Base-by-base conservation (phyloP, 2,888 invertebrate species). In the Machimus atricapillus region DNA sequence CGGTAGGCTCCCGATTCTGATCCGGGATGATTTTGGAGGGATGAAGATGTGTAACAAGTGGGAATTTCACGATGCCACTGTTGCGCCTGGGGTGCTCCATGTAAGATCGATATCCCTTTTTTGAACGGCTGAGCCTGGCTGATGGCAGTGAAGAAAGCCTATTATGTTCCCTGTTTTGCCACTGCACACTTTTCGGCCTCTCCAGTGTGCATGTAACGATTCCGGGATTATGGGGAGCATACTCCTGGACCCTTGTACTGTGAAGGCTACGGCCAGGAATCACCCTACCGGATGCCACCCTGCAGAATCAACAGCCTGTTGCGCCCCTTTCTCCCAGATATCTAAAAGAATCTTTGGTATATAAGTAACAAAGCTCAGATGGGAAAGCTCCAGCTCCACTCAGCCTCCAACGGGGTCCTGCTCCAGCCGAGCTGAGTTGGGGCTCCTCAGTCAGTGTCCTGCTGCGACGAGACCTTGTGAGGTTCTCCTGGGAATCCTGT, bases 31-130 rank as follows among this genome's bases (percentile, higher is more conserved):
- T 40, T 27, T 8, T 19, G n/a, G 66, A 23, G 79, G 79, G 19
- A 58, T 82, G 12, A 66, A 46, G 82, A 66, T 58, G 82, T 82
- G 82, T 82, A 82, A 82, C 82, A 82, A 82, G 82, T 82, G 34
- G 52, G 40, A 82, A 82, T n/a, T 78, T 34, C 82, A 66, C 58
- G 82, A 19, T 82, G 37, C 37, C n/a, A 66, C 12, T 56, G 66
- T 31, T 82, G 37, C 34, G 66, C 37, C 34, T 46, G 14, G 16
- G n/a, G 58, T 40, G 40, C 40, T 40, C 40, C 40, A 40, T 12
- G 40, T 74, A 74, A 56, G 74, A 85, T 85, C 85, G 85, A 85
- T 85, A 85, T 85, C 85, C 85, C 73, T 6, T 58, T 83, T 85
- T 73, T 43, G 27, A 66, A 27, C 66, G 23, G 4, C 4, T 19